phyloP scores from a whole-genome alignment of 2,113 vertebrate species.

The Ifrita kowaldi region DNA sequence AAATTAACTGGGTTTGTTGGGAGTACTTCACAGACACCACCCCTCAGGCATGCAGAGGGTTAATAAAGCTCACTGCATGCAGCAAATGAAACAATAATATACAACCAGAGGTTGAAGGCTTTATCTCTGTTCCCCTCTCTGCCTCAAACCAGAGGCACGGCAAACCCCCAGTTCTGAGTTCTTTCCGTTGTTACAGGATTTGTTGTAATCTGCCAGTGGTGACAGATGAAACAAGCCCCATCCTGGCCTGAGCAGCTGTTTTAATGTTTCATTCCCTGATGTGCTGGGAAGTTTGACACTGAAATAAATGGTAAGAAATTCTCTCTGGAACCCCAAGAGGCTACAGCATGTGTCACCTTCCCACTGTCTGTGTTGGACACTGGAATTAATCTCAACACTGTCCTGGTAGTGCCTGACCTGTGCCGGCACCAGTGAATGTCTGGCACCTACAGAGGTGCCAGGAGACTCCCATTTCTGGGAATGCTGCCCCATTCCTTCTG shows the following conservation, averaged over 20 bases:
- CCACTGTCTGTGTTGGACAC: not conserved
- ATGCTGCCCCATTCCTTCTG: not conserved
- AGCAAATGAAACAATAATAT: not conserved
- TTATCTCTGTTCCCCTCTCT: not conserved
- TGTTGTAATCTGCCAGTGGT: not conserved
- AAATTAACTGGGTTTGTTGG: not conserved
- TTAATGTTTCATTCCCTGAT: not conserved
- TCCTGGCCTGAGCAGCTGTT: not conserved
- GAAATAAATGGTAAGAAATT: not conserved
- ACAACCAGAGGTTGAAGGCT: not conserved
- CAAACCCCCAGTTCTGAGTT: not conserved
- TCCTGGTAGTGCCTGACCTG: not conserved
- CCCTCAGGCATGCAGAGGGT: not conserved
- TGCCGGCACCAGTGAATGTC: not conserved
- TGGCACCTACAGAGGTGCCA: not conserved
- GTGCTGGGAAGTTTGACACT: not conserved
- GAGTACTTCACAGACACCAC: not conserved
- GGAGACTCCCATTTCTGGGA: not conserved
- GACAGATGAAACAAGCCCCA: not conserved
- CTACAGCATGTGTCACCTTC: not conserved
- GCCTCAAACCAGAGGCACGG: not conserved
- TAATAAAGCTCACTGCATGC: not conserved
- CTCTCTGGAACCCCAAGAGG: not conserved
- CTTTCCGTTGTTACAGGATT: not conserved
- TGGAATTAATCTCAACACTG: not conserved